A percentile compares a stretch with the other conserved stretches of the same genome.
Evolutionary conservation across 2,888 invertebrate genomes (phyloP).

Genomic region (Lochmaea crataegi): DNA sequence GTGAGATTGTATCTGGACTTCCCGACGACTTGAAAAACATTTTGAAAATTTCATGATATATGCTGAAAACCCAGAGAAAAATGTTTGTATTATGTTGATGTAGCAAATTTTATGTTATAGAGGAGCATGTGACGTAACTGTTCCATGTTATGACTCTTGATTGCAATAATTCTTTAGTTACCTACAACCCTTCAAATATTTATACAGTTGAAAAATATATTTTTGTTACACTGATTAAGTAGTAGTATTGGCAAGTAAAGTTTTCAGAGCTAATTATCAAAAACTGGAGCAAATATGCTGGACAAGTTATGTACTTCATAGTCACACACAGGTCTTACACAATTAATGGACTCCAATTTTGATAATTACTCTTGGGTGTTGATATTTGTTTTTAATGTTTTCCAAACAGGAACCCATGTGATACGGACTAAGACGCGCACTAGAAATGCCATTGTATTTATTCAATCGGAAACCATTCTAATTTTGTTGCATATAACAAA

Average conservation of each 20-base stretch:
- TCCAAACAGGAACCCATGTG: too few species aligned
- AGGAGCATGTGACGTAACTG: conserved; percentile 26
- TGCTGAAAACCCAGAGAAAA: conserved; percentile 40
- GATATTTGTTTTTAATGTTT: too few species aligned
- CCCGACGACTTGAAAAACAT: conserved; percentile 90
- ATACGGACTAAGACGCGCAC: too few species aligned
- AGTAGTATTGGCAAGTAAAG: background rate
- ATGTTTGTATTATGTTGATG: conserved; percentile 19
- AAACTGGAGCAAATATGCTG: background rate
- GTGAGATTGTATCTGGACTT: conserved; percentile 83
- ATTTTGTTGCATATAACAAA: too few species aligned
- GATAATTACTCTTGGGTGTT: too few species aligned
- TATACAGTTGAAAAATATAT: conserved; percentile 2
- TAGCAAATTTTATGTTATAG: conserved; percentile 13
- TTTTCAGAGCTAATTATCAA: background rate
- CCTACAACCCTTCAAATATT: background rate
- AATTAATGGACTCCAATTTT: background rate
- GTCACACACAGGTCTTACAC: too few species aligned
- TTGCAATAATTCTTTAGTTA: conserved; percentile 12
- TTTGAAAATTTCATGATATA: conserved; percentile 69
- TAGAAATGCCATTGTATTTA: too few species aligned
- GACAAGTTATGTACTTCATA: too few species aligned
- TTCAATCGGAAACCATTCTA: too few species aligned
- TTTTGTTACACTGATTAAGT: background rate
- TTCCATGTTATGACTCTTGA: conserved; percentile 17